A percentile compares a stretch with the other conserved stretches of the same genome.
Conservation (phyloP, 2,888 invertebrate genomes). For the Rotaria socialis region DNA sequence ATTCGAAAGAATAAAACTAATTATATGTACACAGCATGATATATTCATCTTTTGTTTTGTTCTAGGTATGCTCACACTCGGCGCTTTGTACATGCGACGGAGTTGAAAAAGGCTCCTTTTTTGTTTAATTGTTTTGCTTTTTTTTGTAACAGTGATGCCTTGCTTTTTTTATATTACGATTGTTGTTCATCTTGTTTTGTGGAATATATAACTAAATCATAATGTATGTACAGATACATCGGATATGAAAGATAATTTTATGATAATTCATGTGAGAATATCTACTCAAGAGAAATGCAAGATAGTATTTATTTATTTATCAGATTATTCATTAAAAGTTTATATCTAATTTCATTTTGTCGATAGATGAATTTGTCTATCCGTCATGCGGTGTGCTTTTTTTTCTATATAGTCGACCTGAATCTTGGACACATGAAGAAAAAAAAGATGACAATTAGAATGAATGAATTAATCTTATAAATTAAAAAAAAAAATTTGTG, state of each 20-base stretch:
- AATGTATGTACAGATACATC: neutral
- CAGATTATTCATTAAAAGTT: neutral
- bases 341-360: neutral
- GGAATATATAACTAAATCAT: neutral
- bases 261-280: neutral
- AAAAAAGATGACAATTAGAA: neutral
- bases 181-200: conserved; percentile 15
- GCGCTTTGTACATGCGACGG: neutral
- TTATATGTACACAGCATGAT: neutral
- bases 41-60: neutral
- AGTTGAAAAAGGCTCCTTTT: neutral
- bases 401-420: neutral
- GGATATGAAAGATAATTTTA: neutral
- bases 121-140: neutral
- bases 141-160: conserved; percentile 4
- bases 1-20: conserved; percentile 15
- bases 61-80: neutral
- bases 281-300: neutral
- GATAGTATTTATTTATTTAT: neutral
- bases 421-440: neutral
- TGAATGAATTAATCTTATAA: neutral
- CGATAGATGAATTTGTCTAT: neutral
- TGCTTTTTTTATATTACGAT: neutral
- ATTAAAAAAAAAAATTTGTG: neutral
- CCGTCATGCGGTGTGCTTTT: neutral